These are phyloP conservation scores for Steinernema feltiae DNA, from an alignment of 1,140 invertebrate species.

Conservation along the genomic window DNA sequence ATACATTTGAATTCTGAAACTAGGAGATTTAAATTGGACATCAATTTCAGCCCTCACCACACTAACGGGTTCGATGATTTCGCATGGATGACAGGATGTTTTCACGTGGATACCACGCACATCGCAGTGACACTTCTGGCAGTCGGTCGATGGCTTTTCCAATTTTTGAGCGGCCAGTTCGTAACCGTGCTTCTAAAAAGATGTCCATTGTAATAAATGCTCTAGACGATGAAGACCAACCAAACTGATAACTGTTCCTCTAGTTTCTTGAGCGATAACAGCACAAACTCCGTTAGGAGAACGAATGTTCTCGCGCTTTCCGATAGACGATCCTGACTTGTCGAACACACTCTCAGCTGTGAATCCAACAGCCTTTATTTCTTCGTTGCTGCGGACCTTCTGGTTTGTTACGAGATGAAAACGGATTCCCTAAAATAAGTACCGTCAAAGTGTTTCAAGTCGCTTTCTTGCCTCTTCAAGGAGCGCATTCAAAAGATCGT, in stretches of 20 bases:
- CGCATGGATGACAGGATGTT: slow-evolving; percentile 23
- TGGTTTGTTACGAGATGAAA: slow-evolving; percentile 64
- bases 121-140: slow-evolving; percentile 15
- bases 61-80: slow-evolving; percentile 14
- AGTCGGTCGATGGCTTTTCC: not conserved
- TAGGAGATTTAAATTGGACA: not conserved
- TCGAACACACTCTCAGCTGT: slow-evolving; percentile 70
- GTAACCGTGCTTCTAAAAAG: not conserved
- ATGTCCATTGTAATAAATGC: not conserved
- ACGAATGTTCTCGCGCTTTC: slow-evolving; percentile 68
- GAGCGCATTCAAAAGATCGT: slow-evolving; percentile 70
- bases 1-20: slow-evolving; percentile 10
- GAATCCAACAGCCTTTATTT: slow-evolving; percentile 67
- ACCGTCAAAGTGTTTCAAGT: not conserved
- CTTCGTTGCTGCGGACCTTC: slow-evolving; percentile 74
- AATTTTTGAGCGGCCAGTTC: not conserved
- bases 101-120: slow-evolving; percentile 30
- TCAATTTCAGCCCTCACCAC: not conserved
- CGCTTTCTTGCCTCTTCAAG: slow-evolving; percentile 65
- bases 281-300: slow-evolving; percentile 72
- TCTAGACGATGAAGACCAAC: not conserved
- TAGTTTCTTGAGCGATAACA: slow-evolving; percentile 73
- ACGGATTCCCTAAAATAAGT: not conserved
- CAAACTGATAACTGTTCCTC: slow-evolving; percentile 66
- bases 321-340: slow-evolving; percentile 64